These are phyloP conservation scores for Elachura formosa DNA, from an alignment of 2,113 vertebrate genomes.

Conservation along the genomic window DNA sequence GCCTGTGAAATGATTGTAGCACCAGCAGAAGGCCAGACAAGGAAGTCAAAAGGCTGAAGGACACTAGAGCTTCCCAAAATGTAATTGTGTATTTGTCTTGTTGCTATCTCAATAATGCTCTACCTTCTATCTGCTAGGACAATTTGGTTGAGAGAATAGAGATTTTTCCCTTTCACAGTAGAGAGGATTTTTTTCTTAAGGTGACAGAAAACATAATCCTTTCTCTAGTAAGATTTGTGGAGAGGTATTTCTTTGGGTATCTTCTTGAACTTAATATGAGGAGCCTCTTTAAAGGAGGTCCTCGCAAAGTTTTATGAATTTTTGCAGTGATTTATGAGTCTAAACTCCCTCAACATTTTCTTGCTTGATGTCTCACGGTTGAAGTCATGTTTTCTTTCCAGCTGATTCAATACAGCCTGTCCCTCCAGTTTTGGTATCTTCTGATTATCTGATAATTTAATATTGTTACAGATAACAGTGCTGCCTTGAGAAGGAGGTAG, in stretches of 20 bases:
- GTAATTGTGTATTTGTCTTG: background rate
- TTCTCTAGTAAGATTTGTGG: background rate
- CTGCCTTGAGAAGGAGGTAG: background rate
- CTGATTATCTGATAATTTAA: background rate
- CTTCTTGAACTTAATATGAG: background rate
- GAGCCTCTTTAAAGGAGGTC: background rate
- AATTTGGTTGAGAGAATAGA: background rate
- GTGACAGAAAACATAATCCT: background rate
- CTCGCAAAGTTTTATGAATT: background rate
- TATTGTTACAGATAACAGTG: background rate
- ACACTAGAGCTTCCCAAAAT: background rate
- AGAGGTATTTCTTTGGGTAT: background rate
- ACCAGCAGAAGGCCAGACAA: background rate
- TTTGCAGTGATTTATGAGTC: background rate
- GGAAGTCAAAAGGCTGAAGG: background rate
- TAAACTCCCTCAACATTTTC: background rate
- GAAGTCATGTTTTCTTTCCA: background rate
- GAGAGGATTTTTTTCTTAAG: background rate
- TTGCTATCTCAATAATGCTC: background rate
- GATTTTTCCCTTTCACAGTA: background rate
- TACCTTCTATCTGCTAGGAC: background rate
- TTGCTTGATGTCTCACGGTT: background rate
- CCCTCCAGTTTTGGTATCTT: background rate
- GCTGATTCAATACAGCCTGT: background rate
- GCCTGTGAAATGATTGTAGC: background rate